Evolutionary conservation across 2,797 vertebrate genomes (phyloP).

Genomic region (Lepus townsendii): DNA sequence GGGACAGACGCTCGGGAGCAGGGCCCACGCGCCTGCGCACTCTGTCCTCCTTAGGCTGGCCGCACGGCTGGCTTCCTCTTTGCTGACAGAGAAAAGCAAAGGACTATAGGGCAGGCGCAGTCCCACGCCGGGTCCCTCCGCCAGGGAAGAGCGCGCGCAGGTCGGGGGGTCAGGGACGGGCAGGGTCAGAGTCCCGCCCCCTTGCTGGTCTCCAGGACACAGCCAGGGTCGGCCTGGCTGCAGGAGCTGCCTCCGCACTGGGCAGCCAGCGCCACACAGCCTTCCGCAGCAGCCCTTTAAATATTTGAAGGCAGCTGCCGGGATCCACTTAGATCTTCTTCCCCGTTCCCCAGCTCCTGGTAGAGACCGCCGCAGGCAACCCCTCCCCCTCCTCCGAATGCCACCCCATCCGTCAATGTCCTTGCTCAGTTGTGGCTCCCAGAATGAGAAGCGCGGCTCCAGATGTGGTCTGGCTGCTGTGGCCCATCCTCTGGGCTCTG

Average conservation of each 20-base stretch:
- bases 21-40: fast-evolving
- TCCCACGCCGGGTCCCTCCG: neutral
- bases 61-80: neutral
- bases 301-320: conserved; percentile 67
- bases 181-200: neutral
- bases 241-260: neutral
- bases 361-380: neutral
- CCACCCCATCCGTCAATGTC: conserved; percentile 54
- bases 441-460: conserved; percentile 39
- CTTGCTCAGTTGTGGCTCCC: neutral
- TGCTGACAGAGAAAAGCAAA: neutral
- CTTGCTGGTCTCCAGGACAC: neutral
- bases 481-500: neutral
- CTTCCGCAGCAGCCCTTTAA: conserved; percentile 57
- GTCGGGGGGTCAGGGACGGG: neutral
- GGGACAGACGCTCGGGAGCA: neutral
- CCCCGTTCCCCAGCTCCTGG: neutral
- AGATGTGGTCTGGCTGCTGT: conserved; percentile 59
- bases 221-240: neutral
- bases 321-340: conserved; percentile 28
- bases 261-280: neutral
- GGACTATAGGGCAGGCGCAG: neutral
- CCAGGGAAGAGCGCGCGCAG: neutral
- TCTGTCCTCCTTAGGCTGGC: neutral
- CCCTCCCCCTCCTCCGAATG: neutral